These are phyloP conservation scores for Chaenodraco wilsoni DNA, from an alignment of 2,797 vertebrate genomes.

Conservation along the genomic window DNA sequence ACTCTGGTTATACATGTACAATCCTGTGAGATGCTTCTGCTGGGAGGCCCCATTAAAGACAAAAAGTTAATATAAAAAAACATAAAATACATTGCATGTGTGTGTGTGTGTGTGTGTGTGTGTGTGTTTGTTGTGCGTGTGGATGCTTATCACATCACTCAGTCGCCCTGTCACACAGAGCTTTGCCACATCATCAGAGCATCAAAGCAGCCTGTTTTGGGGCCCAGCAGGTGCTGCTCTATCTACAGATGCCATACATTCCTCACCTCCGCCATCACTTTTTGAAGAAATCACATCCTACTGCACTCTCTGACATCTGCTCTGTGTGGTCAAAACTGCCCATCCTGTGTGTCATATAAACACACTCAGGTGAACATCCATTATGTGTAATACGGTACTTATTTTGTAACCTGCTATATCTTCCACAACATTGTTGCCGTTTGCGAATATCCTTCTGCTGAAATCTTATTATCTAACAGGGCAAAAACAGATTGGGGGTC, in stretches of 20 bases:
- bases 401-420: slow-evolving; percentile 34
- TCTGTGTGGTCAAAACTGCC: slow-evolving; percentile 18
- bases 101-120: no score
- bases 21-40: no score
- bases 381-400: slow-evolving; percentile 41
- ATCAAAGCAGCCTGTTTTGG: slow-evolving; percentile 44
- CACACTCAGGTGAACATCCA: slow-evolving; percentile 43
- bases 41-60: no score
- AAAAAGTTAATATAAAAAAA: no score
- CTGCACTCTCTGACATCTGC: slow-evolving; percentile 22
- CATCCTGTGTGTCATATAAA: slow-evolving; percentile 21
- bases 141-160: slow-evolving; percentile 52
- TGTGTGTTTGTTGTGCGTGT: background rate
- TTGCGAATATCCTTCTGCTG: slow-evolving; percentile 32
- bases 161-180: slow-evolving; percentile 39
- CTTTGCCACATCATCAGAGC: slow-evolving; percentile 45
- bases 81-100: no score
- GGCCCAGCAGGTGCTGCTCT: slow-evolving; percentile 58
- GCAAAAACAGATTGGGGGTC: slow-evolving; percentile 40
- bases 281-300: slow-evolving; percentile 2
- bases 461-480: slow-evolving; percentile 64
- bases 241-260: slow-evolving; percentile 75
- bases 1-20: no score
- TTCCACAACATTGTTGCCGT: slow-evolving; percentile 30
- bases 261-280: slow-evolving; percentile 36